These are phyloP conservation scores for Sesia apiformis DNA, from an alignment of 2,888 invertebrate genomes.

Conservation along the genomic window DNA sequence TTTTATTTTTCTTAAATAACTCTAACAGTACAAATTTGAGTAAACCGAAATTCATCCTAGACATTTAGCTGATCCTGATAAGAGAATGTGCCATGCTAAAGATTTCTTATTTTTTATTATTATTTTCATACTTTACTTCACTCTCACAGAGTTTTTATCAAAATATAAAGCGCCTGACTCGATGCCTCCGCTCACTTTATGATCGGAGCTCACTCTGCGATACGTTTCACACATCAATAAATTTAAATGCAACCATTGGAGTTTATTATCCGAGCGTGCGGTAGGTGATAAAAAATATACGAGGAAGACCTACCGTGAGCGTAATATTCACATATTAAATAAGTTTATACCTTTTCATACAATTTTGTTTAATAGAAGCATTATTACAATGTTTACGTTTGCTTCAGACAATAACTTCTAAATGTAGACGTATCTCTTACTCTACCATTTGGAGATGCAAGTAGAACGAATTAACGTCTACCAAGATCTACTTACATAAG, in stretches of 20 bases:
- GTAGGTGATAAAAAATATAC: neutral
- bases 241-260: conserved; percentile 5
- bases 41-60: conserved; percentile 55
- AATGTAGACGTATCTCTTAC: too few species aligned
- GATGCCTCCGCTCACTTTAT: conserved; percentile 34
- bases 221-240: conserved; percentile 25
- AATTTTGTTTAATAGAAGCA: neutral
- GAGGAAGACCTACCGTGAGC: neutral
- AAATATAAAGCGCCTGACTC: conserved; percentile 44
- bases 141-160: conserved; percentile 44
- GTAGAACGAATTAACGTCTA: too few species aligned
- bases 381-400: too few species aligned
- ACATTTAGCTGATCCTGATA: conserved; percentile 61
- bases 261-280: neutral
- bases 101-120: conserved; percentile 62
- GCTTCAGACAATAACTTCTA: too few species aligned
- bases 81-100: conserved; percentile 73
- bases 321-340: neutral
- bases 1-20: neutral
- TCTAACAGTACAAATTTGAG: conserved; percentile 5
- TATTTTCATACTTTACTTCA: conserved; percentile 63
- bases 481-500: too few species aligned
- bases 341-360: neutral
- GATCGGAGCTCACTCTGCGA: conserved; percentile 37
- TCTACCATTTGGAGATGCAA: too few species aligned